Percentiles rank a stretch among this genome's conserved stretches.
Conservation (phyloP, 2,113 vertebrate genomes). For the Tychaedon coryphoeus region DNA sequence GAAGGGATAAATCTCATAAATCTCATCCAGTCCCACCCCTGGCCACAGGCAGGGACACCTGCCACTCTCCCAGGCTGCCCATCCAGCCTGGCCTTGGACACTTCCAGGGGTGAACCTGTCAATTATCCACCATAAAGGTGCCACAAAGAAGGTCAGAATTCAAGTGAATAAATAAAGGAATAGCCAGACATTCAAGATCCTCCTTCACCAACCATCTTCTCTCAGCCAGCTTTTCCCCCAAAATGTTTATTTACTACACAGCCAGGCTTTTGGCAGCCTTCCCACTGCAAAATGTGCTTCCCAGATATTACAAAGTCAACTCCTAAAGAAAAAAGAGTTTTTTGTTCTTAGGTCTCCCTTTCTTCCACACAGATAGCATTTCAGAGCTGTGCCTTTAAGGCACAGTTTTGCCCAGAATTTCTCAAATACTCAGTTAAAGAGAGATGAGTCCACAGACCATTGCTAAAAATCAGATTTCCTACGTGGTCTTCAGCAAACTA, state of each 20-base stretch:
- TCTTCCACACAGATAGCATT: not conserved
- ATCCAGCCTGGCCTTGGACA: accelerated
- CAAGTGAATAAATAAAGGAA: not conserved
- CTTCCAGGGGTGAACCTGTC: not conserved
- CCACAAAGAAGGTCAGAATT: accelerated
- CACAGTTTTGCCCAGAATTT: not conserved
- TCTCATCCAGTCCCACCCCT: not conserved
- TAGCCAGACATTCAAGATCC: not conserved
- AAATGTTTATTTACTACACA: conserved; percentile 64
- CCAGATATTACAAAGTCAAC: conserved; percentile 52
- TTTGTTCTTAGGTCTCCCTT: not conserved
- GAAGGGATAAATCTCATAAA: not conserved
- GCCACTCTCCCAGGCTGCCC: accelerated
- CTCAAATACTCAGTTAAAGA: not conserved
- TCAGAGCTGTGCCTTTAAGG: not conserved
- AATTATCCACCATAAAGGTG: accelerated
- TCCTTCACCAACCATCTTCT: not conserved
- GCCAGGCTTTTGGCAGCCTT: conserved; percentile 39
- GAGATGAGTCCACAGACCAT: not conserved
- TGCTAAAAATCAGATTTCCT: not conserved
- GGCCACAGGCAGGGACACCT: not conserved
- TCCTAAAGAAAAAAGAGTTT: not conserved
- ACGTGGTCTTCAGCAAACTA: not conserved
- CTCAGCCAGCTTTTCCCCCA: conserved; percentile 5
- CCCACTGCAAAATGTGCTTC: conserved; percentile 52